Base-by-base conservation (phyloP, 2,113 vertebrate genomes). In the Aix galericulata region DNA sequence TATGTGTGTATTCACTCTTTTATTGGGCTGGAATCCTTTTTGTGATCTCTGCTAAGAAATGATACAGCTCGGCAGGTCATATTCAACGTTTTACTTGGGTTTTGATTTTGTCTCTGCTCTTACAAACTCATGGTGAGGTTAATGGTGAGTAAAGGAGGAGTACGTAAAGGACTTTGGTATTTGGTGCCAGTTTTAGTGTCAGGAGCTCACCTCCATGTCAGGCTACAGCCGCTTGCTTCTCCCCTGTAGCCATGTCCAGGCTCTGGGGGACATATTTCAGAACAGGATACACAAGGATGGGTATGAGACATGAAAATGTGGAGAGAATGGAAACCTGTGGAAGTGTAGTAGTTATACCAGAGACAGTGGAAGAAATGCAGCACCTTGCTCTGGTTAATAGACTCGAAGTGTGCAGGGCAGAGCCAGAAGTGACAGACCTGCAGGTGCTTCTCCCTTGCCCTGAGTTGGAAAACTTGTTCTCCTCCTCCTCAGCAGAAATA, bases 1-100 rank as follows among this genome's bases (percentile, higher is more conserved):
- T 20, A n/a, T 29, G 21, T 0, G 2, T 63, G 72, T 44, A 83
- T 86, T 88, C 53, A 26, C 48, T 67, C 16, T 92, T 94, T 92
- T 82, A 84, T 69, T 75, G 83, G 94, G 73, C 53, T 72, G 73
- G 26, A 96, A 91, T 88, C 25, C 82, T 80, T 82, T 89, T 73
- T 67, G 59, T 38, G 55, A 63, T 62, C 69, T 82, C 69, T 72
- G 5, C n/a, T 60, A 46, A 21, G 38, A 86, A 23, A 44, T 14
- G 9, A 85, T 21, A 8, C 46, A 83, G 52, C 22, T 60, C 71
- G 73, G 69, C 8, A n/a, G 76, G n/a, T 62, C 27, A 55, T 22
- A 32, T 15, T 72, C 40, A 11, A 5, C 81, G 53, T 55, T 83
- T 92, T 38, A 29, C 27, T 42, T 20, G 77, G 32, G 32, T 17